Conservation (phyloP, 35 echinoderm and acorn worm species). For the Anneissia japonica region DNA sequence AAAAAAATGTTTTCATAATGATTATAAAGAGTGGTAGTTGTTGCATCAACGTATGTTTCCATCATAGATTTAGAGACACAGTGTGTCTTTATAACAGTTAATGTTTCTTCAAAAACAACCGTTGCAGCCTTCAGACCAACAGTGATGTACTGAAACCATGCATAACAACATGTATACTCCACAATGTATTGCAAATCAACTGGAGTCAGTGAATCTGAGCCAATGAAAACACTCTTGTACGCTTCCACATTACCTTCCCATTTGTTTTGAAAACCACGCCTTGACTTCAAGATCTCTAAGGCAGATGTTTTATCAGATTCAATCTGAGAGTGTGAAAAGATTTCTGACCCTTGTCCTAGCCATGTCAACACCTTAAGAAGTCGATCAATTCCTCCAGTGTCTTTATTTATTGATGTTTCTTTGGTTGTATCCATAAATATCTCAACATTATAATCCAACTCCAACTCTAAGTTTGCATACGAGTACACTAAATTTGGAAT, state of each 20-base stretch:
- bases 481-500: conserved; percentile 37
- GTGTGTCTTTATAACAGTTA: conserved; percentile 22
- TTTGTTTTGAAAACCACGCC: neutral
- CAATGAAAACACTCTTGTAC: neutral
- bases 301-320: neutral
- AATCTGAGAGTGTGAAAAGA: neutral
- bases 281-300: neutral
- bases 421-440: neutral
- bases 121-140: conserved; percentile 67
- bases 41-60: neutral
- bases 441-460: neutral
- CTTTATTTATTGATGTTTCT: neutral
- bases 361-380: neutral
- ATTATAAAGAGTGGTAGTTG: neutral
- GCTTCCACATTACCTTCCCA: neutral
- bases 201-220: neutral
- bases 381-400: neutral
- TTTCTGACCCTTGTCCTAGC: neutral
- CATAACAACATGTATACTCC: conserved; percentile 45
- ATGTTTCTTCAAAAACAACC: conserved; percentile 58
- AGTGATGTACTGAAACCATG: conserved; percentile 86
- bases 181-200: neutral
- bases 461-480: conserved; percentile 49
- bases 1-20: neutral
- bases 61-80: neutral